phyloP scores from a whole-genome alignment of 2,888 invertebrate genomes.

The Agrotis puta region DNA sequence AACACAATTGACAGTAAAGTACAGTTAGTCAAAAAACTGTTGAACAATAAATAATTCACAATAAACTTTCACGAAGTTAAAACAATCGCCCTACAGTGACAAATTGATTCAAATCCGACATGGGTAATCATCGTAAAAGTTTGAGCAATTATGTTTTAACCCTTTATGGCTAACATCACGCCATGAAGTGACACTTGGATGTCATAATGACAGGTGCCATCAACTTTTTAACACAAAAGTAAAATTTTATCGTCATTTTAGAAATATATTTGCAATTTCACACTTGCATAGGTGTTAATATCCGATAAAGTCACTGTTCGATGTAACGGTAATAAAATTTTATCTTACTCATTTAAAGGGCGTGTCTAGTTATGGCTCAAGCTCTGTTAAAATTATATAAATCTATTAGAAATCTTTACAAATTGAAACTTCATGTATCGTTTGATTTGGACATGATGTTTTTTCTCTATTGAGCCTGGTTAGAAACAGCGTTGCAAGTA shows the following conservation, averaged over 20 bases:
- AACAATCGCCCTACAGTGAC: slow-evolving; percentile 68
- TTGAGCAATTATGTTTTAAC: slow-evolving; percentile 47
- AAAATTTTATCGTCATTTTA: slow-evolving; percentile 37
- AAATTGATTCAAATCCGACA: slow-evolving; percentile 72
- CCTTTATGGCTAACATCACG: slow-evolving; percentile 48
- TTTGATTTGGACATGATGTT: no score
- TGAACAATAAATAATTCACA: slow-evolving; percentile 51
- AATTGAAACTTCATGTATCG: not conserved
- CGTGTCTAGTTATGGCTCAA: not conserved
- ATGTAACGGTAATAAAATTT: slow-evolving; percentile 18
- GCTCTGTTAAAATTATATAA: slow-evolving; percentile 32
- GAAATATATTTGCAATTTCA: slow-evolving; percentile 38
- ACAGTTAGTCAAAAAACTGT: slow-evolving; percentile 56
- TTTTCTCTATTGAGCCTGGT: no score
- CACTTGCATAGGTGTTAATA: slow-evolving; percentile 37
- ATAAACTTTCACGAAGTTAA: slow-evolving; percentile 56
- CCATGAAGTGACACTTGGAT: slow-evolving; percentile 31
- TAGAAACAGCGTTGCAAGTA: not conserved
- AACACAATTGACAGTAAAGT: slow-evolving; percentile 41
- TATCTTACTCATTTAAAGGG: slow-evolving; percentile 15
- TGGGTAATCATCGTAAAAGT: slow-evolving; percentile 52
- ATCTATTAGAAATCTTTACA: not conserved
- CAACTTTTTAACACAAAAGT: slow-evolving; percentile 35
- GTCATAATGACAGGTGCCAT: slow-evolving; percentile 38
- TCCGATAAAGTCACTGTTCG: slow-evolving; percentile 28